Conservation (phyloP, 2,797 vertebrate species). For the Anguilla marmorata region DNA sequence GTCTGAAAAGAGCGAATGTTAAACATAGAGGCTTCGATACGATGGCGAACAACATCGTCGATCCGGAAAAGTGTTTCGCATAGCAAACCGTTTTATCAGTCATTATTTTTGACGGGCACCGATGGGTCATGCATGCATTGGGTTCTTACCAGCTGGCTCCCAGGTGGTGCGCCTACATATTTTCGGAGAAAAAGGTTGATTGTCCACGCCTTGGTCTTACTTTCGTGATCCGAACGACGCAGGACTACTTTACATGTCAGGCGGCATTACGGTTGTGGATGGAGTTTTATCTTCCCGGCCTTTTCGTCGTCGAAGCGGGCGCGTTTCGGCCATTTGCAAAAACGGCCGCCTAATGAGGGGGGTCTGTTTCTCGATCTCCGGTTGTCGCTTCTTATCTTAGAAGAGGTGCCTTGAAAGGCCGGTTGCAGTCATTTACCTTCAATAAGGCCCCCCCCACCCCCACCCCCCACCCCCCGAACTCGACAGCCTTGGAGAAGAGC, state of each 20-base stretch:
- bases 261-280: not conserved
- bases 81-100: not conserved
- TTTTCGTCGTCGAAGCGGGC: not conserved
- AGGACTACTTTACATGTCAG: not conserved
- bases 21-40: not conserved
- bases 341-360: slow-evolving; percentile 2
- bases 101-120: not conserved
- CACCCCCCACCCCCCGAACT: slow-evolving; percentile 1
- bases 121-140: not conserved
- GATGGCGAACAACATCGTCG: not conserved
- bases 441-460: not conserved
- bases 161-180: not conserved
- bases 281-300: not conserved
- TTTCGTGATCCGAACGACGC: not conserved
- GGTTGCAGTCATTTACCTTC: slow-evolving; percentile 15
- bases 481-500: not conserved
- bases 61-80: not conserved
- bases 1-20: not conserved
- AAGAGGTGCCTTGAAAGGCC: not conserved
- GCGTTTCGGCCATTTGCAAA: slow-evolving; percentile 9
- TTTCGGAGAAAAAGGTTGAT: not conserved
- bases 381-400: slow-evolving; percentile 15
- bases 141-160: not conserved
- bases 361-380: not conserved
- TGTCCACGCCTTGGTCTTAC: no score